Evolutionary conservation across 2,888 invertebrate genomes (phyloP), one percentile per base, ranked within the genome.

Genomic region (Ophioninae sp.): DNA sequence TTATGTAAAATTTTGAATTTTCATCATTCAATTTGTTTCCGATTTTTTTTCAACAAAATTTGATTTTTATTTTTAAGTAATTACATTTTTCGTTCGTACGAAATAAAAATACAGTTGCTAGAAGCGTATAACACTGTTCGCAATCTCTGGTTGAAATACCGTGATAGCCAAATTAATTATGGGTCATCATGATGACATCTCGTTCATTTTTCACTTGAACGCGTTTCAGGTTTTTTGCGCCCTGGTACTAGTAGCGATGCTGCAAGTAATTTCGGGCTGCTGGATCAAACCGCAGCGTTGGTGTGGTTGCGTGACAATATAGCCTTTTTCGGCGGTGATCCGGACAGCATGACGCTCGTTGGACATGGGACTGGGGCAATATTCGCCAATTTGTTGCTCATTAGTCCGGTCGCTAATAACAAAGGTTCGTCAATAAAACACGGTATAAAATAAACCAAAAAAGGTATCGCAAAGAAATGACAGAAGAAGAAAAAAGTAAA

Each of bases 301-400:
- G 96, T 98, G 86, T 99, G 99, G 99, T 95, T 99, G 83, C 96
- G 97, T 89, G 97, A 98, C 90, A 99, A 99, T 92, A 97, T 99
- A 56, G 97, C 94, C 9, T 96, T 96, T 64, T 97, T 99, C 90
- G 98, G 98, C 41, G 99, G 99, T 0, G 97, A 99, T 93, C 96
- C 97, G 0, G 94, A 95, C 76, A 95, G 96, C 17, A 97, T 99
- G 58, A 99, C 99, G 0, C 93, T 99, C 73, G 96, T 99, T 94
- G 99, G 99, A 0, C 99, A 99, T 90, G 98, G 98, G 9, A 97
- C 98, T 17, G 99, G 99, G 0, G 99, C 99, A 0, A 97, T 98
- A 3, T 97, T 98, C 90, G 97, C 98, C 87, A 98, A 98, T 93
- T 96, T 98, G 86, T 94, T 99, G 67, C 97, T 99, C 96, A 95